A percentile compares a stretch with the other conserved stretches of the same genome.
phyloP scores from a whole-genome alignment of 2,797 vertebrate genomes.

The Bryconaethiops microstoma region DNA sequence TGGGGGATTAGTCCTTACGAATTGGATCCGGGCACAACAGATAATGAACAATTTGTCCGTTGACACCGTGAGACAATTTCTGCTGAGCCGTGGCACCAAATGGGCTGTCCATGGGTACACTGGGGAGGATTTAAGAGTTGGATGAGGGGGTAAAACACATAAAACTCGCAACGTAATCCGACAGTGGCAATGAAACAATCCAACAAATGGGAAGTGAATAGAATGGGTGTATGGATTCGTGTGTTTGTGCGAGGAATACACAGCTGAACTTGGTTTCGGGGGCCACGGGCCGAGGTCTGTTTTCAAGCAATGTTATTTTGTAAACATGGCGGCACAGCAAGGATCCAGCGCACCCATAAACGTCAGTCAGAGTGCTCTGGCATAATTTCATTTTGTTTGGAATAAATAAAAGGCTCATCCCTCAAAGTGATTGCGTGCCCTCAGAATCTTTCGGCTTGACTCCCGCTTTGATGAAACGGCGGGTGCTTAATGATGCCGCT shows the following conservation, averaged over 20 bases:
- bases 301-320: slow-evolving; percentile 62
- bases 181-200: slow-evolving; percentile 15
- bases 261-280: neutral
- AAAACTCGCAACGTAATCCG: slow-evolving; percentile 49
- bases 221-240: neutral
- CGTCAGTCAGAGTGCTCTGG: slow-evolving; percentile 68
- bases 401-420: slow-evolving; percentile 75
- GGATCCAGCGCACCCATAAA: slow-evolving; percentile 67
- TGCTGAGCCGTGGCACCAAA: slow-evolving; percentile 59
- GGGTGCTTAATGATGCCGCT: slow-evolving; percentile 72
- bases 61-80: slow-evolving; percentile 68
- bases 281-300: slow-evolving; percentile 38
- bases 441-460: slow-evolving; percentile 70
- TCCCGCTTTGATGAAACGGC: slow-evolving; percentile 76
- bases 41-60: slow-evolving; percentile 71
- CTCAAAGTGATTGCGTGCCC: slow-evolving; percentile 73
- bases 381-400: slow-evolving; percentile 77
- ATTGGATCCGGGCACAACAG: slow-evolving; percentile 63
- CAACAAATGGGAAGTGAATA: slow-evolving; percentile 4
- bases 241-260: neutral
- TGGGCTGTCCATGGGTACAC: slow-evolving; percentile 39
- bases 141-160: slow-evolving; percentile 35
- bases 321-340: slow-evolving; percentile 73
- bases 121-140: slow-evolving; percentile 44
- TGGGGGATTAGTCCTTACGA: slow-evolving; percentile 68